A percentile compares a stretch with the other conserved stretches of the same genome.
Evolutionary conservation across 2,797 vertebrate species (phyloP).

Genomic region (Falco concolor): DNA sequence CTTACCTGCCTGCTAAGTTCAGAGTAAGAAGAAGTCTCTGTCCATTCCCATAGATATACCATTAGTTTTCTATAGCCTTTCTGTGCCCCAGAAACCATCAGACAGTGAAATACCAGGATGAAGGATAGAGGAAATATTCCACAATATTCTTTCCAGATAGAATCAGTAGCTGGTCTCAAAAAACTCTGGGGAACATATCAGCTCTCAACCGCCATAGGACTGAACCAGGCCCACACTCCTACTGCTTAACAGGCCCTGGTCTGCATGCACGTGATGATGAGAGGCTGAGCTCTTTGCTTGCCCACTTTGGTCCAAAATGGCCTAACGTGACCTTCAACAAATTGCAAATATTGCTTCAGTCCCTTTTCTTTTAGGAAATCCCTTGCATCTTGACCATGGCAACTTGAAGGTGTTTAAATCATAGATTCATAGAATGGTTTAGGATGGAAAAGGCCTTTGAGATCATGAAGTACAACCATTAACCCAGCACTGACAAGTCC

Average conservation of each 20-base stretch:
- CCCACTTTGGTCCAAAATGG: background rate
- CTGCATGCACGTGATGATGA: background rate
- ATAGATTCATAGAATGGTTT: background rate
- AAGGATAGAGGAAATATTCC: background rate
- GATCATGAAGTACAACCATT: background rate
- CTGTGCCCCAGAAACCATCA: background rate
- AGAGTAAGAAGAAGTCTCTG: background rate
- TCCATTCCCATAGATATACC: background rate
- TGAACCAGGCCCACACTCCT: background rate
- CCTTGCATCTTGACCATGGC: background rate
- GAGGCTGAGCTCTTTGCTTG: background rate
- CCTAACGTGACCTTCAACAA: background rate
- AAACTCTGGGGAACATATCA: background rate
- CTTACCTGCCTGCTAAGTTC: background rate
- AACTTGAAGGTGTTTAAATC: background rate
- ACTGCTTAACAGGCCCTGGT: background rate
- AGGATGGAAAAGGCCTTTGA: background rate
- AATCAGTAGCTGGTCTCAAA: background rate
- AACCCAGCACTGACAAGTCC: background rate
- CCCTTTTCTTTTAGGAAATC: background rate
- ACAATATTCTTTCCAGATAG: background rate
- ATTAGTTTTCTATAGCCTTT: background rate
- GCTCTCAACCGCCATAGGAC: background rate
- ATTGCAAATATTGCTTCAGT: background rate
- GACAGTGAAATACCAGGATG: background rate